Conservation (phyloP, 2,797 vertebrate species). For the Poeciliopsis infans region DNA sequence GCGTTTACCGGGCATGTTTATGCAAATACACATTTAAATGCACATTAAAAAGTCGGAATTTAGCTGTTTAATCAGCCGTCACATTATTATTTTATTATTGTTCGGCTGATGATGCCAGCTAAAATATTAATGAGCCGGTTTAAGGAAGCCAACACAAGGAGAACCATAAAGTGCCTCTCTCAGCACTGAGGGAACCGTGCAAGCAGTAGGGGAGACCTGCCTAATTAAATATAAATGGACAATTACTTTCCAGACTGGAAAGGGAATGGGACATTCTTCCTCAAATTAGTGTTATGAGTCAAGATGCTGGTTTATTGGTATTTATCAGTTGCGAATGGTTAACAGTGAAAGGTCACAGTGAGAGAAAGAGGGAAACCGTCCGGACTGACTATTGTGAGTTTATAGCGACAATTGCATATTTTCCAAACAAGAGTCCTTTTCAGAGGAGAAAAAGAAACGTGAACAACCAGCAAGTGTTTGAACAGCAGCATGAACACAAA, state of each 20-base stretch:
- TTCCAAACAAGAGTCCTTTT: slow-evolving; percentile 31
- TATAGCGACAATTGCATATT: slow-evolving; percentile 12
- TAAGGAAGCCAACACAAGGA: slow-evolving; percentile 71
- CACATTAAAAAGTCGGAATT: slow-evolving; percentile 79
- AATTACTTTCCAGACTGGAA: slow-evolving; percentile 78
- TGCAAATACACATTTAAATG: slow-evolving; percentile 83
- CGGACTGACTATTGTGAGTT: slow-evolving; percentile 16
- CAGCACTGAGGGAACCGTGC: slow-evolving; percentile 72
- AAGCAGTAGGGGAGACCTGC: slow-evolving; percentile 64
- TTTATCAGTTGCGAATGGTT: slow-evolving; percentile 66
- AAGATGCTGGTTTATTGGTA: slow-evolving; percentile 70
- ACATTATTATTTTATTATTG: slow-evolving; percentile 85
- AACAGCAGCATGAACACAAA: slow-evolving; percentile 18
- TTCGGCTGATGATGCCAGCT: slow-evolving; percentile 81
- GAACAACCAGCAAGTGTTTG: slow-evolving; percentile 12
- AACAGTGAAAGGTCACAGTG: slow-evolving; percentile 37
- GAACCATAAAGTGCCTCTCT: slow-evolving; percentile 77
- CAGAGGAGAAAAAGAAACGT: slow-evolving; percentile 22
- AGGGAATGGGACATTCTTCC: slow-evolving; percentile 73
- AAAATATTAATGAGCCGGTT: slow-evolving; percentile 82
- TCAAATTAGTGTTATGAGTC: slow-evolving; percentile 71
- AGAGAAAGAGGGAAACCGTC: slow-evolving; percentile 7
- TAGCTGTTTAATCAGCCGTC: slow-evolving; percentile 84
- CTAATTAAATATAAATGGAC: slow-evolving; percentile 85
- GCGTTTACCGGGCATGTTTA: slow-evolving; percentile 80